Evolutionary conservation across 2,888 invertebrate genomes (phyloP).

Genomic region (Trypoxylon attenuatum): DNA sequence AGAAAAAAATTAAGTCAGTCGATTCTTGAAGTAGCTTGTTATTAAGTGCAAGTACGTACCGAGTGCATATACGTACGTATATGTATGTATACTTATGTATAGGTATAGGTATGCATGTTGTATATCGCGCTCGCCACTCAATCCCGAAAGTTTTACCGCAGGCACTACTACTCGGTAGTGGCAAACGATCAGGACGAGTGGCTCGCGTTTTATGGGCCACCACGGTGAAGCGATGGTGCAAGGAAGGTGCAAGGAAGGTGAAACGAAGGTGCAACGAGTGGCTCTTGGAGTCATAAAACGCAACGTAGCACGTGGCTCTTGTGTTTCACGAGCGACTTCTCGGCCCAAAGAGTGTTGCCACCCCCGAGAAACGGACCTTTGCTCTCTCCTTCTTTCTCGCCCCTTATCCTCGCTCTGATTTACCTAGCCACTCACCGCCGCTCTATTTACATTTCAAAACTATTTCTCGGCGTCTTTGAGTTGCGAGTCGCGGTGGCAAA

Average conservation of each 20-base stretch:
- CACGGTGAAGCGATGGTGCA: constrained; percentile 22
- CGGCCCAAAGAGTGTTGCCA: constrained; percentile 5
- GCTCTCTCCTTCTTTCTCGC: not conserved
- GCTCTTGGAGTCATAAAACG: constrained; percentile 25
- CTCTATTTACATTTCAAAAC: constrained; percentile 5
- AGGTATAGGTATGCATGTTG: no score
- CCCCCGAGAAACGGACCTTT: no score
- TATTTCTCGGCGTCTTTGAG: constrained; percentile 6
- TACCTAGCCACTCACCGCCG: constrained; percentile 6
- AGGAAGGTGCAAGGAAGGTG: no score
- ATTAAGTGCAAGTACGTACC: not conserved
- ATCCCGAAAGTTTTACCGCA: not conserved
- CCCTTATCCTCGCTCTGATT: not conserved
- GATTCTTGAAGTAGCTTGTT: not conserved
- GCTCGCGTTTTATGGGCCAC: constrained; percentile 26
- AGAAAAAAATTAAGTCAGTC: not conserved
- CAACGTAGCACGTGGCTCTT: constrained; percentile 15
- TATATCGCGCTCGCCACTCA: not conserved
- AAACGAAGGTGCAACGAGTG: constrained; percentile 12
- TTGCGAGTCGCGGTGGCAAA: not conserved
- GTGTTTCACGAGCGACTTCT: constrained; percentile 19
- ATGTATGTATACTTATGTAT: no score
- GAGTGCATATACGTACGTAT: no score
- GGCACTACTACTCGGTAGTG: not conserved
- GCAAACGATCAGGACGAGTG: not conserved